Conservation (phyloP, 1,140 invertebrate genomes). For the Calephelis virginiensis region DNA sequence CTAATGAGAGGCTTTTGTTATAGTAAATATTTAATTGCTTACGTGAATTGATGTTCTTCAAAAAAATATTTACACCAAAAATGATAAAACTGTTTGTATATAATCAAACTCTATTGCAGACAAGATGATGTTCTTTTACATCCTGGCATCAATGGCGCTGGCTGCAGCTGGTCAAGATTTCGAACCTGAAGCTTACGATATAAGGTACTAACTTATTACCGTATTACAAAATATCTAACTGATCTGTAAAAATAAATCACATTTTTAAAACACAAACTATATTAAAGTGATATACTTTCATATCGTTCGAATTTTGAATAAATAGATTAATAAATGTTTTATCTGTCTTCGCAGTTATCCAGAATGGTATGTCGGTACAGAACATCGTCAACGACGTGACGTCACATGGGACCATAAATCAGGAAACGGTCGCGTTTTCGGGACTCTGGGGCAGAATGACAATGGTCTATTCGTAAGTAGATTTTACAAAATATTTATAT, state of each 20-base stretch:
- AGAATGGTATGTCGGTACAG: conserved; percentile 33
- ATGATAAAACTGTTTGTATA: too few relatives aligned
- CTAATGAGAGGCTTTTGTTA: too few relatives aligned
- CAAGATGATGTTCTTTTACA: background rate
- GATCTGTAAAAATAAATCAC: background rate
- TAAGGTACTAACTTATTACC: background rate
- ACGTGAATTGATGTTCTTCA: too few relatives aligned
- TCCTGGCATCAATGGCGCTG: background rate
- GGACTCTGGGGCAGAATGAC: conserved; percentile 47
- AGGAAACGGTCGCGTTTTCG: conserved; percentile 41
- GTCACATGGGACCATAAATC: conserved; percentile 40
- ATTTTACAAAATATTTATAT: background rate
- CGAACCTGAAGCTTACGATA: background rate
- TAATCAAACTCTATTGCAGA: too few relatives aligned
- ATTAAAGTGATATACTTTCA: background rate
- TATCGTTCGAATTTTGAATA: too few relatives aligned
- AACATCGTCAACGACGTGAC: conserved; percentile 36
- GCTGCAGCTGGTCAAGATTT: conserved; percentile 15
- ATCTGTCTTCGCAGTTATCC: conserved; percentile 37
- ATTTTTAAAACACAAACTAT: too few relatives aligned
- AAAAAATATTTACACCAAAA: too few relatives aligned
- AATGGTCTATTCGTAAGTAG: conserved; percentile 48
- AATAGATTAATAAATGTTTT: background rate
- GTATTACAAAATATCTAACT: background rate
- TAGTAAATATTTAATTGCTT: too few relatives aligned